Evolutionary conservation across 2,113 vertebrate species (phyloP).

Genomic region (Scomber scombrus): DNA sequence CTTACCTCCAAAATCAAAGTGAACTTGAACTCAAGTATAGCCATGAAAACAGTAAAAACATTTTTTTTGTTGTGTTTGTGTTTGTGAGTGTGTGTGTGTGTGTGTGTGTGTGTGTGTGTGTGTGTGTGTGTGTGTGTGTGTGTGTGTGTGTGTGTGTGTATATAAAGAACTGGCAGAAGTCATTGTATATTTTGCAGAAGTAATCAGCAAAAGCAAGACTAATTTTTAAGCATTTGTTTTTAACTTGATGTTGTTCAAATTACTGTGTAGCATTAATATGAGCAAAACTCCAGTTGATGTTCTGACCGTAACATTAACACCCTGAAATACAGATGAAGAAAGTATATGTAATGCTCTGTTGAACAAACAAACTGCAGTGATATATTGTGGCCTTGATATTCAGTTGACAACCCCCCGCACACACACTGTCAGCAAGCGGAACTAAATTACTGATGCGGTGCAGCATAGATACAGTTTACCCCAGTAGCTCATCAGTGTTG

Average conservation of each 20-base stretch:
- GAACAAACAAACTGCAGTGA: slow-evolving; percentile 59
- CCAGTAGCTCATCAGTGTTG: slow-evolving; percentile 63
- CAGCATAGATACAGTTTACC: slow-evolving; percentile 52
- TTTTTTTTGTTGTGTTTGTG: too few relatives aligned
- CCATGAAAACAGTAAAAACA: slow-evolving; percentile 22
- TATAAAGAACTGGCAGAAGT: too few relatives aligned
- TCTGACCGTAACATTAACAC: neutral
- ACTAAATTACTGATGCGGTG: slow-evolving; percentile 61
- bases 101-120: neutral
- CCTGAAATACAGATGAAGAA: slow-evolving; percentile 17
- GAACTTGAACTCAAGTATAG: slow-evolving; percentile 17
- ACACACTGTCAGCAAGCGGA: slow-evolving; percentile 48
- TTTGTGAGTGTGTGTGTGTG: neutral
- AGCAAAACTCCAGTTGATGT: neutral
- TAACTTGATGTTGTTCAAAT: too few relatives aligned
- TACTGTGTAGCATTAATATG: too few relatives aligned
- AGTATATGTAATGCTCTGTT: neutral
- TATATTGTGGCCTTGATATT: slow-evolving; percentile 63
- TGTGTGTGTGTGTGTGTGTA: neutral
- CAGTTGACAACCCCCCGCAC: slow-evolving; percentile 43
- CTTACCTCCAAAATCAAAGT: slow-evolving; percentile 10
- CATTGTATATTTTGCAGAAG: neutral
- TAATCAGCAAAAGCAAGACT: too few relatives aligned
- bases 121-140: neutral
- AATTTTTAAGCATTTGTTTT: too few relatives aligned